Evolutionary conservation across 2,888 invertebrate genomes (phyloP), one percentile per base, ranked within the genome.

Genomic region (Drosophila vallismaia): DNA sequence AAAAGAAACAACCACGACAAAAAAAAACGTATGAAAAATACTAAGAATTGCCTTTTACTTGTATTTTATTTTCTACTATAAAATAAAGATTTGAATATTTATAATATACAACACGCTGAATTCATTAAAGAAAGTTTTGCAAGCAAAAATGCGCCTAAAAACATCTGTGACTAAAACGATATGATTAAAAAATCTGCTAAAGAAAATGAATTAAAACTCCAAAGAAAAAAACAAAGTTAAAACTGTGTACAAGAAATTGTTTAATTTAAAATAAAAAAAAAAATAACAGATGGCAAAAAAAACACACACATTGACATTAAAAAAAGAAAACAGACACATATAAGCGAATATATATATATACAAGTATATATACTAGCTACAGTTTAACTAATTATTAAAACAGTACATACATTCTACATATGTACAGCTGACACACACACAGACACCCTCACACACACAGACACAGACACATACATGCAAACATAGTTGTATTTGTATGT

Each of bases 391-490:
- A 77, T 71, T 85, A 69, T 81, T 66, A 46, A 74, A 54, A 72
- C 24, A 74, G 81, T 82, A 88, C 81, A 82, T 82, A 82, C 88
- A 88, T 82, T 82, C 83, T 82, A 82, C 88, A 82, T 82, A 82
- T 82, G 88, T 88, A 88, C 77, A 71, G 68, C 75, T 70, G 58
- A 60, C 58, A 63, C 60, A 46, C 45, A 71, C 59, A 58, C 36
- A 53, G 26, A 70, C 14, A 53, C 19, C 36, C 24, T 57, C 40
- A 55, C 26, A 44, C 14, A 57, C 44, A 40, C 31, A 48, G 19
- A 33, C 12, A 29, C 4, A 54, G 24, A 42, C 19, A 48, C 1
- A 42, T 40, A 73, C 38, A 67, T 44, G 36, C 50, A 56, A 58
- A 48, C 46, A 48, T 68, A 72, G 53, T 46, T 67, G 50, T 74